Evolutionary conservation across 2,113 vertebrate species (phyloP), one percentile per base, ranked within the genome.

Genomic region (Hippocampus abdominalis): DNA sequence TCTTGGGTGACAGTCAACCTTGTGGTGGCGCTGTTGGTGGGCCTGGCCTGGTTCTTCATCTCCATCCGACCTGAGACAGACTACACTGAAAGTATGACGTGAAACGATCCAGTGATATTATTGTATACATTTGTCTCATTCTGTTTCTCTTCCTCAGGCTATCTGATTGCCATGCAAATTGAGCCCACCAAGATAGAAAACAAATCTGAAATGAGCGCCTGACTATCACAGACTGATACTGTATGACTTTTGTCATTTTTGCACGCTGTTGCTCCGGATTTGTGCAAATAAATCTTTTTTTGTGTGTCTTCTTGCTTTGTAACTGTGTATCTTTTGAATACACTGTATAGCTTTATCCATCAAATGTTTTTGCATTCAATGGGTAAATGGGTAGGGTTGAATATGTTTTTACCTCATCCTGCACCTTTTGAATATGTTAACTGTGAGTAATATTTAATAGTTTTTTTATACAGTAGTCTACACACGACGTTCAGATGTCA

Each of bases 1-100:
- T 94, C 96, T 0, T 99, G 97, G 97, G 86, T 96, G 70, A 92
- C 95, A 46, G 90, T 99, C 68, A 96, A 99, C 87, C 92, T 99
- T 36, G 94, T 97, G 69, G 93, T 98, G 71, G 92, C 96, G 4
- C 80, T 99, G 82, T 85, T 98, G 68, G 95, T 95, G 75, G 94
- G 94, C 13, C 74, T 96, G 72, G 94, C 95, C 73, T 99, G 97
- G 97, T 84, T 97, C 68, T 94, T 95, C 77, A 84, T 96, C 42
- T 93, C 94, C 66, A 92, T 86, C 0, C 88, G 89, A n/a, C 95
- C 96, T 27, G 91, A 93, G 36, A 78, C 91, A n/a, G 97, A 99
- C 89, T 93, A 94, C 74, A 97, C 94, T 56, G 94, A 95, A 90
- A 92, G 97, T 96, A 89, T 68, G 70, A 27, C 20, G 63, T 40